Percentiles rank a stretch among this genome's conserved stretches.
Evolutionary conservation across 2,113 vertebrate genomes (phyloP).

Genomic region (Seriola dumerili): DNA sequence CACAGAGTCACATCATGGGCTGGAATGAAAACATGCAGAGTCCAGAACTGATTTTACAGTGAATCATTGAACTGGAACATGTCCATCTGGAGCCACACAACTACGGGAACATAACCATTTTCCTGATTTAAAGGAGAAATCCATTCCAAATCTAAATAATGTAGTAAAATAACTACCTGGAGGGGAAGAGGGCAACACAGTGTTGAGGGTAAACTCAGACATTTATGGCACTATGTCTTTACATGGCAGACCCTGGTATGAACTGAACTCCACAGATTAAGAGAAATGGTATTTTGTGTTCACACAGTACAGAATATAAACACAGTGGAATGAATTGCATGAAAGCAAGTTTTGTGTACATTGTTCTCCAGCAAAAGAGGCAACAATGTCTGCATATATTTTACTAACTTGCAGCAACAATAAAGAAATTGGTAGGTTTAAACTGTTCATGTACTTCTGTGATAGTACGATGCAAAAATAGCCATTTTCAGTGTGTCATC

Average conservation of each 20-base stretch:
- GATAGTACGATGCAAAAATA: not conserved
- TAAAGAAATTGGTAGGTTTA: no score
- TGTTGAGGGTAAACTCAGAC: not conserved
- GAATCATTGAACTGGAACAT: not conserved
- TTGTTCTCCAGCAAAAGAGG: no score
- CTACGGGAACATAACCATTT: conserved; percentile 16
- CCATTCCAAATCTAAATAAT: conserved; percentile 23
- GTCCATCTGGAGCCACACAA: not conserved
- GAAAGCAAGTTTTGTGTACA: not conserved
- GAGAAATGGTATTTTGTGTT: not conserved
- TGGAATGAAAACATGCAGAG: conserved; percentile 1
- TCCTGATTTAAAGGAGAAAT: conserved; percentile 59
- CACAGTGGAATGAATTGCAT: not conserved
- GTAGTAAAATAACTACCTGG: not conserved
- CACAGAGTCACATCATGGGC: not conserved
- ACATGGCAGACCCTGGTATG: not conserved
- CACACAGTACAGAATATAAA: no score
- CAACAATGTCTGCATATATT: no score
- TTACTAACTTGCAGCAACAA: no score
- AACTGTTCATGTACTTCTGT: no score
- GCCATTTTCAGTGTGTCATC: no score
- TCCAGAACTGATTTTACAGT: not conserved
- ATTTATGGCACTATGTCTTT: not conserved
- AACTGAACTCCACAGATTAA: not conserved
- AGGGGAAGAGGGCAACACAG: not conserved